phyloP scores from a whole-genome alignment of 2,888 invertebrate genomes.

The Pollenia labialis region DNA sequence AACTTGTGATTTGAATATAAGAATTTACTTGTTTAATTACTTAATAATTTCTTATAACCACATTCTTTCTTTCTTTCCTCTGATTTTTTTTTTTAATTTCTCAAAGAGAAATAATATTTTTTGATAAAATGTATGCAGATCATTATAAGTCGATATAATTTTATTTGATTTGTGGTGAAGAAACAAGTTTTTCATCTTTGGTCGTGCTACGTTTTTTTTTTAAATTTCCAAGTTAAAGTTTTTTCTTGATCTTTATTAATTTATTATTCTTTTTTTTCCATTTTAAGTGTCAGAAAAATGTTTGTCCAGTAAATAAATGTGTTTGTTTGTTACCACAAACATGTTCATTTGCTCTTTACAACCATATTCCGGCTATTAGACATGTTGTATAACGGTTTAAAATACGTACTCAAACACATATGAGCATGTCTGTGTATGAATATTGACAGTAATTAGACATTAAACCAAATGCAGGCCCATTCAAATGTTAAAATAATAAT shows the following conservation, averaged over 20 bases:
- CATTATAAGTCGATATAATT: conserved; percentile 54
- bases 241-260: background rate
- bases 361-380: conserved; percentile 43
- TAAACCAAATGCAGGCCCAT: conserved; percentile 60
- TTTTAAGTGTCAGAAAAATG: conserved; percentile 59
- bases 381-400: conserved; percentile 49
- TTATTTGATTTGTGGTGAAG: conserved; percentile 52
- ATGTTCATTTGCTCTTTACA: conserved; percentile 49
- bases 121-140: conserved; percentile 59
- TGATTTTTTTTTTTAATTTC: background rate
- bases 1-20: too few relatives aligned
- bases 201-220: conserved; percentile 21
- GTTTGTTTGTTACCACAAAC: conserved; percentile 14
- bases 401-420: conserved; percentile 22
- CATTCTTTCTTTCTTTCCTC: conserved; percentile 27
- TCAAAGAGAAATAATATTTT: conserved; percentile 39
- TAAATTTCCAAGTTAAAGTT: conserved; percentile 37
- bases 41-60: conserved; percentile 24
- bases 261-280: conserved; percentile 1
- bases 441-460: conserved; percentile 71
- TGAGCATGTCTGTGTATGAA: conserved; percentile 13
- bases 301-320: conserved; percentile 14
- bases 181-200: conserved; percentile 59
- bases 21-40: conserved; percentile 3
- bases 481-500: conserved; percentile 41